phyloP scores from a whole-genome alignment of 2,888 invertebrate species.

The Gastracanthus pulcherrimus region DNA sequence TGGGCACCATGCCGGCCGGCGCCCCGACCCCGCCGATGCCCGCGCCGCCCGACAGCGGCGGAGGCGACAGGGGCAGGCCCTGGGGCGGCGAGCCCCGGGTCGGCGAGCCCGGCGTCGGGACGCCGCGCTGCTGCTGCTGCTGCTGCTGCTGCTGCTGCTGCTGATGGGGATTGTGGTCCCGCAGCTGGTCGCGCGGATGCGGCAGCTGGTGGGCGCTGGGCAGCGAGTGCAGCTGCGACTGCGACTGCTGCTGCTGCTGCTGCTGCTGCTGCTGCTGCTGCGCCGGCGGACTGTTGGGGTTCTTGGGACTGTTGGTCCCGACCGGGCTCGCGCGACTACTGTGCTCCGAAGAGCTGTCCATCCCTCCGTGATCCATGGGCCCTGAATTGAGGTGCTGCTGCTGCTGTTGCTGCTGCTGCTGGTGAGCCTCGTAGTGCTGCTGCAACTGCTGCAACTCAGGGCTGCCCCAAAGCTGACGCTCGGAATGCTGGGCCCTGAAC shows the following conservation, averaged over 20 bases:
- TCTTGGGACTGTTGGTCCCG: slow-evolving; percentile 75
- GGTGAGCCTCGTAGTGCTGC: slow-evolving; percentile 24
- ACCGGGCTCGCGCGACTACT: slow-evolving; percentile 76
- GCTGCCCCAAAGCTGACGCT: slow-evolving; percentile 55
- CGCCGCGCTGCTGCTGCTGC: slow-evolving; percentile 73
- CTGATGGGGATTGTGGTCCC: slow-evolving; percentile 73
- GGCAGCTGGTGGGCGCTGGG: slow-evolving; percentile 77
- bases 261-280: slow-evolving; percentile 65
- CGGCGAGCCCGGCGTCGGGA: slow-evolving; percentile 77
- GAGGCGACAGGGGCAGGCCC: slow-evolving; percentile 81
- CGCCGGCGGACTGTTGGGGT: slow-evolving; percentile 71
- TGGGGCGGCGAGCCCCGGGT: slow-evolving; percentile 80
- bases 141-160: slow-evolving; percentile 69
- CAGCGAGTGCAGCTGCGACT: slow-evolving; percentile 73
- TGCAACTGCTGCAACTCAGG: slow-evolving; percentile 31
- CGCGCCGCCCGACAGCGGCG: slow-evolving; percentile 81
- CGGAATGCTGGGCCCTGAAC: slow-evolving; percentile 56
- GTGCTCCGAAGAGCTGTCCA: slow-evolving; percentile 78
- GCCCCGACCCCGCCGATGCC: slow-evolving; percentile 76
- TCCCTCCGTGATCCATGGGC: slow-evolving; percentile 68
- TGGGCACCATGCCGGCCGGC: slow-evolving; percentile 81
- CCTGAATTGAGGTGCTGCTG: slow-evolving; percentile 67
- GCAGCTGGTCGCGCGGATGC: slow-evolving; percentile 79
- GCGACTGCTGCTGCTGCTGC: slow-evolving; percentile 65
- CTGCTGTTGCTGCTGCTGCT: slow-evolving; percentile 34